Evolutionary conservation across 2,113 vertebrate species (phyloP).

Genomic region (Eublepharis macularius): DNA sequence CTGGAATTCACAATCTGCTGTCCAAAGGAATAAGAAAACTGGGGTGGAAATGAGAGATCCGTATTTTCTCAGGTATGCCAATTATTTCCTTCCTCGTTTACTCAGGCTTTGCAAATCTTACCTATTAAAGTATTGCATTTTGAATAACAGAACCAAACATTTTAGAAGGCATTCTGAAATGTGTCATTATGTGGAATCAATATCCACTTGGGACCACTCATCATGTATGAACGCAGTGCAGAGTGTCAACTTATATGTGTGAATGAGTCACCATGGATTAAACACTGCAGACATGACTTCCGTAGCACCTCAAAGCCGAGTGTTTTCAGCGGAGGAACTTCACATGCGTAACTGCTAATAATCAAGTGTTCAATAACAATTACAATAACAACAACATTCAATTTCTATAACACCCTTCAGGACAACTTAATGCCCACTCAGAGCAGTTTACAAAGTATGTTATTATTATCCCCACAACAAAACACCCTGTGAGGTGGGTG

Average conservation of each 20-base stretch:
- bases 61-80: slow-evolving; percentile 36
- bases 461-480: too few species aligned
- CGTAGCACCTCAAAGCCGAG: not conserved
- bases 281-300: not conserved
- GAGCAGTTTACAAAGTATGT: too few species aligned
- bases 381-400: too few species aligned
- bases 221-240: not conserved
- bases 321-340: too few species aligned
- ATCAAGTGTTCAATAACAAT: too few species aligned
- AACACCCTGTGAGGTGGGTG: too few species aligned
- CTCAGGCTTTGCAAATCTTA: slow-evolving; percentile 36
- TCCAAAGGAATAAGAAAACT: not conserved
- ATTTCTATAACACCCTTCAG: too few species aligned
- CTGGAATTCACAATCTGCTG: slow-evolving; percentile 44
- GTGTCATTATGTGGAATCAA: not conserved
- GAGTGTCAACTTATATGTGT: not conserved
- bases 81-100: slow-evolving; percentile 17
- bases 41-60: slow-evolving; percentile 42
- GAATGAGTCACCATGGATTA: not conserved
- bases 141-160: not conserved
- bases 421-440: too few species aligned
- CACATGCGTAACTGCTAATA: too few species aligned
- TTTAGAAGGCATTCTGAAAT: not conserved
- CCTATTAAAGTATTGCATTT: not conserved
- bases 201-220: not conserved